These are phyloP conservation scores for Ibidorhyncha struthersii DNA, from an alignment of 2,113 vertebrate genomes.

Conservation along the genomic window DNA sequence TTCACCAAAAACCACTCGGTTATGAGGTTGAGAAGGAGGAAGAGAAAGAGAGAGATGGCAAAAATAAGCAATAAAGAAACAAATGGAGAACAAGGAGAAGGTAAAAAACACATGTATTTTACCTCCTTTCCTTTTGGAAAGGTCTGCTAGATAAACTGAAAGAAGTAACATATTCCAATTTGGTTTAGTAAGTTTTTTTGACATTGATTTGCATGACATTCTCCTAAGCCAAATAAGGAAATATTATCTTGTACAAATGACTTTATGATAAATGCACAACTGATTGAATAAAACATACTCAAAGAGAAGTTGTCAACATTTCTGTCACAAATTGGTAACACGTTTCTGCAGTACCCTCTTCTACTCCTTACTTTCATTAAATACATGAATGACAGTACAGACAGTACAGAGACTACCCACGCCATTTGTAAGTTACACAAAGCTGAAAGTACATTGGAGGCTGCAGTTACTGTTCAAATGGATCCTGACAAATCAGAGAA, in stretches of 20 bases:
- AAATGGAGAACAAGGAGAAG: background rate
- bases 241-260: background rate
- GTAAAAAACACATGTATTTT: background rate
- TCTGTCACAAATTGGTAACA: background rate
- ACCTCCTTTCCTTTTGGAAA: background rate
- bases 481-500: background rate
- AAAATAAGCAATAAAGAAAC: background rate
- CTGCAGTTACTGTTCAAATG: background rate
- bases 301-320: slow-evolving; percentile 4
- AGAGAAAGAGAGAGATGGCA: background rate
- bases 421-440: background rate
- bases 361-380: background rate
- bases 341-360: background rate
- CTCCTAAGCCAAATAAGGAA: background rate
- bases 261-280: background rate
- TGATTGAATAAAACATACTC: background rate
- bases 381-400: background rate
- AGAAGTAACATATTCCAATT: background rate
- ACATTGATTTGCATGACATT: background rate
- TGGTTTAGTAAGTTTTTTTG: background rate
- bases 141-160: background rate
- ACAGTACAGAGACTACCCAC: background rate
- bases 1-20: background rate
- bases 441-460: background rate
- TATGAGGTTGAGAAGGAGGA: background rate